Evolutionary conservation across 1,140 invertebrate genomes (phyloP), one percentile per base, ranked within the genome.

Genomic region (Aphelinus certus): DNA sequence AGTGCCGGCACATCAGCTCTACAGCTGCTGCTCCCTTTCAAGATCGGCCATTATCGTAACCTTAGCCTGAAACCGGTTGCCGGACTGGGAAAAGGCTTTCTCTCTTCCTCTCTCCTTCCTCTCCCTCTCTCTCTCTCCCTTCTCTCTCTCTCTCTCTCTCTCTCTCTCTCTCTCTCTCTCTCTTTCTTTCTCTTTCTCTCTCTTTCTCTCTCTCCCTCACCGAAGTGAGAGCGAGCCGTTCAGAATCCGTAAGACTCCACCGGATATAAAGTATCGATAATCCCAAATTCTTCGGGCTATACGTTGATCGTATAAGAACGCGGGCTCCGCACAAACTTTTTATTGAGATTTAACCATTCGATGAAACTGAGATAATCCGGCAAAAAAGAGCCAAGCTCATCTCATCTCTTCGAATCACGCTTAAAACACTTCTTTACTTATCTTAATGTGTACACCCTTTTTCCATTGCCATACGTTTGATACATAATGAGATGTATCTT

Each of bases 261-360:
- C 26, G 9, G 43, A 61, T 76, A 71, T 71, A 76, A 68, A 76
- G 77, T 84, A 84, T 82, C 81, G 81, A 85, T 83, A 82, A 81
- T 69, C 80, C 77, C 66, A 73, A 84, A 84, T 83, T 83, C 76
- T 78, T 65, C 45, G 51, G 71, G 80, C 84, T 82, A 82, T 84
- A 84, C 84, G 83, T 84, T 77, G 81, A 74, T 58, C 76, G 63
- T 26, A 57, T 72, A 66, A 76, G 76, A 69, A 57, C 55, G 64
- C 62, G 62, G 78, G 76, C 77, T 80, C 7, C 43, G 0, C 66
- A 7, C 26, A 65, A 82, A 82, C 79, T 75, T 82, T 76, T 83
- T 84, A 84, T 84, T 84, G 83, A 80, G 85, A 86, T 86, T 84
- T 85, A 85, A 79, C 81, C 82, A 80, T 71, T 79, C 76, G 80